These are phyloP conservation scores for Chunga burmeisteri DNA, from an alignment of 2,113 vertebrate genomes.

Conservation along the genomic window DNA sequence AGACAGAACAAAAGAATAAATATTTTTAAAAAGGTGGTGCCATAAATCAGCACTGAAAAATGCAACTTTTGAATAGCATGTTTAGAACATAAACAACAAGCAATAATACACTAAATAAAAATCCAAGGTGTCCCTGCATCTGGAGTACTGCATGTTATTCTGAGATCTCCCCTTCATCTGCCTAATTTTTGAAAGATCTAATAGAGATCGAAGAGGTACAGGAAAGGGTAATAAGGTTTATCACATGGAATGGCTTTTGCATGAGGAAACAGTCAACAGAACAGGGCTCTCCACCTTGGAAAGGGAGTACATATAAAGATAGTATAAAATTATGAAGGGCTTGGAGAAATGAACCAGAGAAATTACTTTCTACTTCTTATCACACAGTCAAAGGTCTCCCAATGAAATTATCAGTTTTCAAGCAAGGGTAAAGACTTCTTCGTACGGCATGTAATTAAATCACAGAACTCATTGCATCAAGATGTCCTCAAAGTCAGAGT, in stretches of 20 bases:
- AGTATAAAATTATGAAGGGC: neutral
- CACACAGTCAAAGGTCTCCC: neutral
- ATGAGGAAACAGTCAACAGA: neutral
- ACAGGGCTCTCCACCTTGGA: neutral
- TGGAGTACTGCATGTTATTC: neutral
- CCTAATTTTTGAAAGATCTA: neutral
- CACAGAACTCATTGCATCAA: neutral
- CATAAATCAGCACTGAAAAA: neutral
- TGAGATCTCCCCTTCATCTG: neutral
- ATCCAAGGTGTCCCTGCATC: neutral
- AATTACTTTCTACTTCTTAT: slow-evolving; percentile 15
- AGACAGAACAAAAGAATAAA: neutral
- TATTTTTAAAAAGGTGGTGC: neutral
- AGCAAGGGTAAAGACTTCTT: neutral
- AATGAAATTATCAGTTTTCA: slow-evolving; percentile 2
- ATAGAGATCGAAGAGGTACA: neutral
- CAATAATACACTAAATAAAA: neutral
- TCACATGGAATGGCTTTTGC: neutral
- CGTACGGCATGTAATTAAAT: neutral
- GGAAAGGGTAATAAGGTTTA: neutral
- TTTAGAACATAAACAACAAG: neutral
- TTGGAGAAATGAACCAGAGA: neutral
- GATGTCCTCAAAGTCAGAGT: neutral
- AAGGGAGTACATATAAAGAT: neutral
- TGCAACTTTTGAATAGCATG: neutral